Evolutionary conservation across 1,140 invertebrate genomes (phyloP).

Genomic region (Popillia japonica): DNA sequence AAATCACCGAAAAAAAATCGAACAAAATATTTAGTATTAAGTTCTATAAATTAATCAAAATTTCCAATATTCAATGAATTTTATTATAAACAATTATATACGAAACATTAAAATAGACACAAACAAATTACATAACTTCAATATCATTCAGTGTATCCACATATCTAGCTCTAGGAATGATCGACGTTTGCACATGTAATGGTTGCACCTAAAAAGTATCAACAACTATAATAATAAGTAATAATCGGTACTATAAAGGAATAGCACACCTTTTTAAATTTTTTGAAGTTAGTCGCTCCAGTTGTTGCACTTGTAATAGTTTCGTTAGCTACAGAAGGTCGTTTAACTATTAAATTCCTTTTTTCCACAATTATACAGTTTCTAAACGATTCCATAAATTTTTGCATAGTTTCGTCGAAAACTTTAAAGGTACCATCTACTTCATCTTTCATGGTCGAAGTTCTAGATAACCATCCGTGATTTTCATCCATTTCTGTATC

Average conservation of each 20-base stretch:
- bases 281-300: conserved; percentile 30
- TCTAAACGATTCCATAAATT: conserved; percentile 39
- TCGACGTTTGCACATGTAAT: conserved; percentile 15
- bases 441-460: not conserved
- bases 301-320: not conserved
- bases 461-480: conserved; percentile 25
- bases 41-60: too few relatives aligned
- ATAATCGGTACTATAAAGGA: not conserved
- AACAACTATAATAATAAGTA: conserved; percentile 4
- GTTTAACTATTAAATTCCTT: not conserved
- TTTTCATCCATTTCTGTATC: conserved; percentile 23
- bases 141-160: not conserved
- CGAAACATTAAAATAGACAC: too few relatives aligned
- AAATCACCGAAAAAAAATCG: too few relatives aligned
- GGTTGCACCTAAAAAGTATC: conserved; percentile 34
- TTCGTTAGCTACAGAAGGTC: not conserved
- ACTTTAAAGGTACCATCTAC: not conserved
- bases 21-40: too few relatives aligned
- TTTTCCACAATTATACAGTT: conserved; percentile 19
- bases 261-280: conserved; percentile 38
- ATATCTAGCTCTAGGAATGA: conserved; percentile 35
- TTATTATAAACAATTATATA: too few relatives aligned
- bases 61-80: too few relatives aligned
- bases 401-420: conserved; percentile 37
- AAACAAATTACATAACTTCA: not conserved